These are phyloP conservation scores for Epinephelus fuscoguttatus DNA, from an alignment of 2,113 vertebrate genomes.

Conservation along the genomic window DNA sequence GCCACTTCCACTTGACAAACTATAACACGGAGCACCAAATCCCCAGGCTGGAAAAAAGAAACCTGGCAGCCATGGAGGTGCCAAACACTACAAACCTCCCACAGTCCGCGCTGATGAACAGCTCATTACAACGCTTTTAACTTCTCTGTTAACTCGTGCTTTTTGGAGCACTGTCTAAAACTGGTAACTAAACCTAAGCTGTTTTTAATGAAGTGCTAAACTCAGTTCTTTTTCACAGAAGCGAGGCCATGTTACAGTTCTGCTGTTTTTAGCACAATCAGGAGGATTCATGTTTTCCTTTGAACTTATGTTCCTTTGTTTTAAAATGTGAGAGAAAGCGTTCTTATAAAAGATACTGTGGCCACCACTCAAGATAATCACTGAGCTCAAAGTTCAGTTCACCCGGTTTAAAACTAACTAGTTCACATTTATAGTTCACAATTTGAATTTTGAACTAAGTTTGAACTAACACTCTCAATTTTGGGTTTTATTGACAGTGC, in stretches of 20 bases:
- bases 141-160: slow-evolving; percentile 4
- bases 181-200: neutral
- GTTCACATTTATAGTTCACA: too few species aligned
- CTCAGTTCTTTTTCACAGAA: slow-evolving; percentile 4
- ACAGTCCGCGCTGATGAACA: slow-evolving; percentile 3
- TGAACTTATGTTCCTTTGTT: neutral
- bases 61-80: slow-evolving; percentile 21
- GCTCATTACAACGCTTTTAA: slow-evolving; percentile 8
- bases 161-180: neutral
- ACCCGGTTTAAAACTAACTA: too few species aligned
- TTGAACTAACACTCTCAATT: too few species aligned
- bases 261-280: neutral
- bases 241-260: neutral
- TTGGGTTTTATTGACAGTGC: too few species aligned
- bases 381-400: neutral
- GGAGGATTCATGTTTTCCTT: slow-evolving; percentile 6
- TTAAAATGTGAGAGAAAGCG: neutral
- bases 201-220: slow-evolving; percentile 14
- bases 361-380: neutral
- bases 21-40: slow-evolving; percentile 42
- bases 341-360: neutral
- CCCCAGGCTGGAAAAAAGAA: neutral
- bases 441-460: too few species aligned
- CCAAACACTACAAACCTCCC: slow-evolving; percentile 11
- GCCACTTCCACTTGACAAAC: slow-evolving; percentile 77